phyloP scores from a whole-genome alignment of 2,797 vertebrate genomes.

The Simalia tracyae region DNA sequence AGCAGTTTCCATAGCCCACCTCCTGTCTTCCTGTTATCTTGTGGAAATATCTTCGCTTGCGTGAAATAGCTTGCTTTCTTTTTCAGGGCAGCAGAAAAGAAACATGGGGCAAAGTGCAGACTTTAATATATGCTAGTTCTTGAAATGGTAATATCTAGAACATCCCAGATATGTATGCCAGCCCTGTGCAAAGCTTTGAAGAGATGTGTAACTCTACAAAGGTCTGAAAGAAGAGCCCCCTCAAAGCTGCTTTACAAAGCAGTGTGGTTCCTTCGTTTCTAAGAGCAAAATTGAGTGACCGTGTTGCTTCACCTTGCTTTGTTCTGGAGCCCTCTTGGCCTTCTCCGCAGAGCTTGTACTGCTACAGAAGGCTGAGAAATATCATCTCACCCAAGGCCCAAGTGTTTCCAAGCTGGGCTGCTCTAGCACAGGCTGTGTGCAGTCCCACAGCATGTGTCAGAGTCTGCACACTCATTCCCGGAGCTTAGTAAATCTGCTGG shows the following conservation, averaged over 20 bases:
- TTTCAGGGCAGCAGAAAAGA: neutral
- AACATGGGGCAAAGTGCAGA: neutral
- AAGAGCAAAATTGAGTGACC: too few relatives aligned
- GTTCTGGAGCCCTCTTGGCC: too few relatives aligned
- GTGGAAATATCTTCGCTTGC: slow-evolving; percentile 23
- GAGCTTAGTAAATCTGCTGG: too few relatives aligned
- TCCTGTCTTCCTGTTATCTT: slow-evolving; percentile 32
- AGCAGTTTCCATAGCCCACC: slow-evolving; percentile 22
- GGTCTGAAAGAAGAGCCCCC: neutral
- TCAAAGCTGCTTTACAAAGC: neutral
- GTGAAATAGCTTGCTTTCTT: slow-evolving; percentile 10
- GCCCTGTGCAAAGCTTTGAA: neutral
- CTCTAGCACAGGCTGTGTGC: too few relatives aligned
- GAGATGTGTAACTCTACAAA: neutral
- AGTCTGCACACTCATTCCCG: too few relatives aligned
- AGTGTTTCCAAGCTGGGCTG: too few relatives aligned
- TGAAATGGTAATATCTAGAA: neutral
- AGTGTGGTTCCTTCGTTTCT: neutral
- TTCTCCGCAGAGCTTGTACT: too few relatives aligned
- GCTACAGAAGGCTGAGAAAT: too few relatives aligned
- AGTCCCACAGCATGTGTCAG: too few relatives aligned
- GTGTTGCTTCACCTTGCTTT: too few relatives aligned
- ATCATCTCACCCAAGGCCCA: too few relatives aligned
- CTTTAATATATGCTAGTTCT: neutral
- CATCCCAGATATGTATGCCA: neutral